Conservation (phyloP, 1,140 invertebrate species). For the Drosophila novamexicana region DNA sequence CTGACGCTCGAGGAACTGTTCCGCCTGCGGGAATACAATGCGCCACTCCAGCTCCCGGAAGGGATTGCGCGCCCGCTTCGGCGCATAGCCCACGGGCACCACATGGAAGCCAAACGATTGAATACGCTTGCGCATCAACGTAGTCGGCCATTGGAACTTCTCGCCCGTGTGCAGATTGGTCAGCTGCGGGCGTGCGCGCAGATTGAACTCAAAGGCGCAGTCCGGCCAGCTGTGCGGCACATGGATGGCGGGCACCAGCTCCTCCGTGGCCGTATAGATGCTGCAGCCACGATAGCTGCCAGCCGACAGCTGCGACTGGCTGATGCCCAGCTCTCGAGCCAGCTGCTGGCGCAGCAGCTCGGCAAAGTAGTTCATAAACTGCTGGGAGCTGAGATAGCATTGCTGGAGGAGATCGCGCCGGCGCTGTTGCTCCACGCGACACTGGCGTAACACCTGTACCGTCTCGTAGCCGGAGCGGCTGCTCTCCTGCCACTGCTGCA, state of each 20-base stretch:
- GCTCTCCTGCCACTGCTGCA: slow-evolving; percentile 72
- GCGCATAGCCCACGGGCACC: slow-evolving; percentile 88
- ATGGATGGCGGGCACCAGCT: slow-evolving; percentile 88
- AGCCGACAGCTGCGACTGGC: slow-evolving; percentile 83
- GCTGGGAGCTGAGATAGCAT: slow-evolving; percentile 86
- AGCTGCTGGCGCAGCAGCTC: slow-evolving; percentile 86
- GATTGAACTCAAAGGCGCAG: slow-evolving; percentile 87
- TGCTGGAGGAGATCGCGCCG: slow-evolving; percentile 76
- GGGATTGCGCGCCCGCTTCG: slow-evolving; percentile 86
- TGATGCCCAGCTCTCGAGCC: slow-evolving; percentile 85
- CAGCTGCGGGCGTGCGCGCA: slow-evolving; percentile 85
- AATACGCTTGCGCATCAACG: slow-evolving; percentile 87
- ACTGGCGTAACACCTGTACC: slow-evolving; percentile 73
- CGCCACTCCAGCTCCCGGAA: slow-evolving; percentile 90
- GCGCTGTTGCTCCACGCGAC: slow-evolving; percentile 83
- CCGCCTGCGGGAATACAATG: slow-evolving; percentile 89
- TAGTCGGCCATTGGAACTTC: slow-evolving; percentile 88
- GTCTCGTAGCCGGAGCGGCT: slow-evolving; percentile 51
- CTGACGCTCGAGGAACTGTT: slow-evolving; percentile 89
- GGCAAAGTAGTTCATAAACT: slow-evolving; percentile 88
- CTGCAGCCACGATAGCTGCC: slow-evolving; percentile 86
- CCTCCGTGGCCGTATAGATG: slow-evolving; percentile 87
- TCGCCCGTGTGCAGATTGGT: slow-evolving; percentile 86
- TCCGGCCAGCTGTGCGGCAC: slow-evolving; percentile 87
- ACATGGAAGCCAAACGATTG: slow-evolving; percentile 88